Conservation (phyloP, 2,888 invertebrate species). For the Lasioglossum malachurum region DNA sequence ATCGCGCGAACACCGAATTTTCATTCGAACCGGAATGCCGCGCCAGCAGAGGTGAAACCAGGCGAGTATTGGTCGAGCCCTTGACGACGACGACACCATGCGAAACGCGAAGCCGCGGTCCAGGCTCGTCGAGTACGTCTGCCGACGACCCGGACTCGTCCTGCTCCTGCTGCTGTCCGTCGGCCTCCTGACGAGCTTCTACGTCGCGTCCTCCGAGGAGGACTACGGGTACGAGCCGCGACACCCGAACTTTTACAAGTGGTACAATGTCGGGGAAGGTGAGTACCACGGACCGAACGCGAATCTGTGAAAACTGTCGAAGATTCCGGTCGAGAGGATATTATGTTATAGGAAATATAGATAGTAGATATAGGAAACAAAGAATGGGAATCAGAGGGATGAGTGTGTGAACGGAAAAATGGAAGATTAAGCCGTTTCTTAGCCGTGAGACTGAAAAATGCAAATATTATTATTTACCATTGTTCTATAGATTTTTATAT, state of each 20-base stretch:
- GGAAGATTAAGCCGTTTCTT: too few relatives aligned
- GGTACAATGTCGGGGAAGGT: slow-evolving; percentile 66
- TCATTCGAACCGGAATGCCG: background rate
- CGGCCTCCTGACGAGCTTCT: slow-evolving; percentile 75
- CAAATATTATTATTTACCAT: too few relatives aligned
- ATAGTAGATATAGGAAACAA: background rate
- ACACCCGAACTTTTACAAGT: slow-evolving; percentile 53
- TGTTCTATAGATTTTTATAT: too few relatives aligned
- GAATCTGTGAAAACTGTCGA: background rate
- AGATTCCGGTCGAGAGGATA: background rate
- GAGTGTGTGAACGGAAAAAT: background rate
- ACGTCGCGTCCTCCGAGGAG: slow-evolving; percentile 74
- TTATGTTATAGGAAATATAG: too few relatives aligned
- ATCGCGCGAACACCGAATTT: background rate
- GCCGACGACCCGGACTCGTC: slow-evolving; percentile 75
- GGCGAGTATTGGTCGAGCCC: background rate
- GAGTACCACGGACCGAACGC: background rate
- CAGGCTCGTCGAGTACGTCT: slow-evolving; percentile 73
- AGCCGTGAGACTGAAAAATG: too few relatives aligned
- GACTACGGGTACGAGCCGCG: slow-evolving; percentile 72
- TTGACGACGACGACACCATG: background rate
- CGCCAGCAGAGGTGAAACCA: background rate
- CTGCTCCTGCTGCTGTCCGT: slow-evolving; percentile 76
- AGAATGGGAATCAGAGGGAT: background rate
- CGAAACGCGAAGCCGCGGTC: background rate